Conservation (phyloP, 2,888 invertebrate species). For the Parnassius smintheus region DNA sequence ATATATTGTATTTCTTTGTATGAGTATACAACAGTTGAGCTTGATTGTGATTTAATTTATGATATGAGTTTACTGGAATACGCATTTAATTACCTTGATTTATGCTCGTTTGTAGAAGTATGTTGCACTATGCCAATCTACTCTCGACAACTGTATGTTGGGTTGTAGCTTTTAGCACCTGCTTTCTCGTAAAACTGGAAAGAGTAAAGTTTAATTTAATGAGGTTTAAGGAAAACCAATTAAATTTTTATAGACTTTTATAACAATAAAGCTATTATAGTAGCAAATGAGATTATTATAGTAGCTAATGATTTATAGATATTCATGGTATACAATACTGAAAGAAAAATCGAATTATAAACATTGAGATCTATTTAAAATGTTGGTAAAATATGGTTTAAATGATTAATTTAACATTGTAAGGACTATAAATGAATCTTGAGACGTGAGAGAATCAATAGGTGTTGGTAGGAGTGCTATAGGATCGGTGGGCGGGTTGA, state of each 20-base stretch:
- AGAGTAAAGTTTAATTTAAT: conserved; percentile 8
- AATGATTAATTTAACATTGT: no score
- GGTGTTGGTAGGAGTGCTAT: no score
- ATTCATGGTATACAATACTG: no score
- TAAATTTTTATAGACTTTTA: background rate
- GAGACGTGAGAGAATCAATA: no score
- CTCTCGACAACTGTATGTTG: conserved; percentile 13
- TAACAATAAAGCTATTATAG: background rate
- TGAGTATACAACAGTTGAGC: conserved; percentile 9
- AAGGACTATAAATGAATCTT: no score
- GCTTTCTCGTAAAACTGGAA: conserved; percentile 21
- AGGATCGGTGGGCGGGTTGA: no score
- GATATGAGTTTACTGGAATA: background rate
- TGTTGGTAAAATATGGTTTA: no score
- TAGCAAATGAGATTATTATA: no score
- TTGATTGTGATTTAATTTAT: conserved; percentile 3
- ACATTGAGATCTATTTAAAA: no score
- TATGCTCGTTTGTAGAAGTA: conserved; percentile 15
- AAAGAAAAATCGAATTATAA: no score
- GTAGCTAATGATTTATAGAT: no score
- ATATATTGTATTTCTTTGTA: conserved; percentile 10
- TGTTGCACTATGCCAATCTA: conserved; percentile 22
- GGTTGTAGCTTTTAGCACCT: conserved; percentile 16
- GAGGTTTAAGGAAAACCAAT: conserved; percentile 6
- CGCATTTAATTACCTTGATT: conserved; percentile 20